Conservation (phyloP, 2,113 vertebrate species). For the Reinhardtius hippoglossoides region DNA sequence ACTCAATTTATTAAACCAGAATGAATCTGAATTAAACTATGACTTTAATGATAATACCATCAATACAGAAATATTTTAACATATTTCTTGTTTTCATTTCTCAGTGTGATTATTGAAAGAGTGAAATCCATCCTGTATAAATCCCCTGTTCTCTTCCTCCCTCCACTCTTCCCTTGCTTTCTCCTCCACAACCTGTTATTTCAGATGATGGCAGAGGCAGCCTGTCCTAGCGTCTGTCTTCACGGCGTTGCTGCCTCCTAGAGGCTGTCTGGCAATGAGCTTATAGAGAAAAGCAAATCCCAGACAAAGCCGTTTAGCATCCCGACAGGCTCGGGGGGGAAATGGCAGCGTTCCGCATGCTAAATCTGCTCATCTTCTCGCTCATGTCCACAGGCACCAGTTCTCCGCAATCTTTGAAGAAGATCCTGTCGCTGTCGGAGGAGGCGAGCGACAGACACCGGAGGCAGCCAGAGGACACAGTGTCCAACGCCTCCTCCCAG, state of each 20-base stretch:
- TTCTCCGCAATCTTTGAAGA: constrained; percentile 98
- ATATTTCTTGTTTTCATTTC: no score
- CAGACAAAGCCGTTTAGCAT: constrained; percentile 57
- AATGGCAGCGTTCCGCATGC: constrained; percentile 27
- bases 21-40: no score
- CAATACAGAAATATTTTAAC: no score
- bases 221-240: constrained; percentile 1
- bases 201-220: constrained; percentile 40
- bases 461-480: constrained; percentile 88
- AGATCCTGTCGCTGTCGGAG: constrained; percentile 97
- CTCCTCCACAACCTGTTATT: constrained; percentile 21
- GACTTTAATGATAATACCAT: no score
- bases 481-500: constrained; percentile 92
- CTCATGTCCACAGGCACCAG: constrained; percentile 88
- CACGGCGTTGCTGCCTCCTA: constrained; percentile 61
- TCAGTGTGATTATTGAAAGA: not conserved
- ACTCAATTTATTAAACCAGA: no score
- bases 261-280: constrained; percentile 29
- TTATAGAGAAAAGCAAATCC: constrained; percentile 7
- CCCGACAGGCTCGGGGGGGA: not conserved
- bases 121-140: not conserved
- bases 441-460: constrained; percentile 92
- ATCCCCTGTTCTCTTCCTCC: not conserved
- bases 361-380: constrained; percentile 51
- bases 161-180: constrained; percentile 6